Evolutionary conservation across 2,113 vertebrate genomes (phyloP).

Genomic region (Patagioenas fasciata): DNA sequence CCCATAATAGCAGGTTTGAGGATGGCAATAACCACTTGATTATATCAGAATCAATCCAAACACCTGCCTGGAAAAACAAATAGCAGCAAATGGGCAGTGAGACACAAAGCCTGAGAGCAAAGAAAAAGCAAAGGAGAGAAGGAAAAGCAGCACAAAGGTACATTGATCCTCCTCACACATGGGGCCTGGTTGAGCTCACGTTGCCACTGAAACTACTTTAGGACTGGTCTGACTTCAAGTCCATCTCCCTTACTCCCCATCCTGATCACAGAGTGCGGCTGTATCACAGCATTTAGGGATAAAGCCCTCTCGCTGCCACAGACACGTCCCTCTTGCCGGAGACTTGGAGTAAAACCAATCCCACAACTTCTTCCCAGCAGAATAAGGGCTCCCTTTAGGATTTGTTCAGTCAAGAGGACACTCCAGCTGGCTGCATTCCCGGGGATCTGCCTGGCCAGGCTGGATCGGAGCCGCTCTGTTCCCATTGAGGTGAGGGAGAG

Average conservation of each 20-base stretch:
- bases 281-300: neutral
- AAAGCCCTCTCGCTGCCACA: neutral
- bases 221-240: neutral
- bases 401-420: conserved; percentile 41
- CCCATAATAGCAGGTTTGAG: neutral
- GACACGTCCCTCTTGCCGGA: neutral
- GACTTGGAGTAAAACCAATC: neutral
- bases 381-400: conserved; percentile 30
- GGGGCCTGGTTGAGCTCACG: neutral
- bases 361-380: conserved; percentile 42
- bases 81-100: neutral
- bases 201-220: neutral
- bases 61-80: neutral
- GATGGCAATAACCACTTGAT: neutral
- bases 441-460: neutral
- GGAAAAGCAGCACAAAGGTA: neutral
- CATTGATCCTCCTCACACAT: neutral
- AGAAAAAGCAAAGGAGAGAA: neutral
- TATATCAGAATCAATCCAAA: neutral
- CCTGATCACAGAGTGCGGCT: neutral
- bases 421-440: conserved; percentile 43
- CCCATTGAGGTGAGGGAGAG: neutral
- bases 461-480: neutral
- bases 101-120: neutral
- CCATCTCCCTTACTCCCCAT: neutral